phyloP scores from a whole-genome alignment of 2,113 vertebrate genomes.

The Daboia siamensis region DNA sequence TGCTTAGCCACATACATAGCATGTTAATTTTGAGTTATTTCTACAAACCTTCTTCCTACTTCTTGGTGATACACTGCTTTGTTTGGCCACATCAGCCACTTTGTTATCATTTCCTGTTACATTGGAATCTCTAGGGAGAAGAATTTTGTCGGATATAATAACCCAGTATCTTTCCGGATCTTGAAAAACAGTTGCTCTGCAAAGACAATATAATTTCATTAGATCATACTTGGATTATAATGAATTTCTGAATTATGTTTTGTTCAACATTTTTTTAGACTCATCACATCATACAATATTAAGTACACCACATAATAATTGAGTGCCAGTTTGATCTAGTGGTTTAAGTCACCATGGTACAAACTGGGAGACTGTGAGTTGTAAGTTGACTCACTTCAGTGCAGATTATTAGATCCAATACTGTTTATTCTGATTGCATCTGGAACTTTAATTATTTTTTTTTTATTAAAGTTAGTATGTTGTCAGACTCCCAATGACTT shows the following conservation, averaged over 20 bases:
- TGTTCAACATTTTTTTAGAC: background rate
- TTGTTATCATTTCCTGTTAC: background rate
- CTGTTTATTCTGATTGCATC: background rate
- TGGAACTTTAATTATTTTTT: too few relatives aligned
- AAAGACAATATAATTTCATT: slow-evolving; percentile 1
- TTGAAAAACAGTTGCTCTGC: slow-evolving; percentile 19
- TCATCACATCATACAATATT: background rate
- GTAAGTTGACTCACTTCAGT: background rate
- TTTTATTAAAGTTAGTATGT: too few relatives aligned
- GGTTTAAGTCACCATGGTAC: background rate
- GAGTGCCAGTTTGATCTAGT: background rate
- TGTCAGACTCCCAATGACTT: too few relatives aligned
- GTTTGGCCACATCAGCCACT: background rate
- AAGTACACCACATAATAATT: background rate
- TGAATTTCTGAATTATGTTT: background rate
- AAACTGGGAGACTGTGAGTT: background rate
- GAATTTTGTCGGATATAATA: background rate
- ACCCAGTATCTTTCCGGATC: slow-evolving; percentile 24
- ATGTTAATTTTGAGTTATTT: background rate
- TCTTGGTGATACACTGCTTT: background rate
- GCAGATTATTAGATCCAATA: background rate
- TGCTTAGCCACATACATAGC: background rate
- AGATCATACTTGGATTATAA: background rate
- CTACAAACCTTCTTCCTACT: slow-evolving; percentile 29
- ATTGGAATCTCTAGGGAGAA: background rate